Percentiles rank a stretch among this genome's conserved stretches.
Conservation (phyloP, 2,113 vertebrate genomes). For the Clarias batrachus region DNA sequence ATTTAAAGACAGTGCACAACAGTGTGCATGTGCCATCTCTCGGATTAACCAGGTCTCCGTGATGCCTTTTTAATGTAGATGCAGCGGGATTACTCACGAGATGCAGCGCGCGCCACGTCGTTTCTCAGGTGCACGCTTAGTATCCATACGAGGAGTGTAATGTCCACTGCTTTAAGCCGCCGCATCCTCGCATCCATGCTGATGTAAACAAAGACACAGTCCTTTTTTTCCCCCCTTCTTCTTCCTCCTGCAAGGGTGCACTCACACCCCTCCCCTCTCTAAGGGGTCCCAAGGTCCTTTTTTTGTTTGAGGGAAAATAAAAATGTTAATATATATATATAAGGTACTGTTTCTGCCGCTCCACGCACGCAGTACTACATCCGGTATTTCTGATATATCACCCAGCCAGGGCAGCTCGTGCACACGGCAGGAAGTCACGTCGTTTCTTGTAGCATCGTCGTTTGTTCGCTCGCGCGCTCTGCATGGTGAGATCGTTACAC, state of each 20-base stretch:
- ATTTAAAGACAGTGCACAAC: not conserved
- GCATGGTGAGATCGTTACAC: slow-evolving; percentile 40
- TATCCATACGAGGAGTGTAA: slow-evolving; percentile 52
- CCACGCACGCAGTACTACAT: slow-evolving; percentile 27
- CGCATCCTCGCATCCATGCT: slow-evolving; percentile 56
- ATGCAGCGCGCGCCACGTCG: slow-evolving; percentile 45
- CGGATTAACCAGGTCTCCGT: not conserved
- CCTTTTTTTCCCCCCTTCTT: slow-evolving; percentile 17
- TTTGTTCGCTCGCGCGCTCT: not conserved
- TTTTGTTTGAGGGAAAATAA: not conserved
- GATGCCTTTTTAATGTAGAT: not conserved
- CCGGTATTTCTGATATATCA: slow-evolving; percentile 25
- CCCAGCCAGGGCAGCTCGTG: slow-evolving; percentile 7
- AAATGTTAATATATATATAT: slow-evolving; percentile 2
- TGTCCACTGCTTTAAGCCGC: slow-evolving; percentile 32
- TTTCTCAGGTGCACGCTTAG: slow-evolving; percentile 40
- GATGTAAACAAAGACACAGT: slow-evolving; percentile 52
- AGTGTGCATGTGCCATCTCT: not conserved
- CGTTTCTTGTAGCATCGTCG: slow-evolving; percentile 33
- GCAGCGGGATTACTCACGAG: slow-evolving; percentile 53
- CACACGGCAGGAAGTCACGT: slow-evolving; percentile 22
- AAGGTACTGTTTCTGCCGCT: not conserved
- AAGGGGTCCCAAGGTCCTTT: slow-evolving; percentile 32
- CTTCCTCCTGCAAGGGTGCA: not conserved
- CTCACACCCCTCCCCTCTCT: slow-evolving; percentile 44